Conservation (phyloP, 2,888 invertebrate species). For the Nycteola revayana region DNA sequence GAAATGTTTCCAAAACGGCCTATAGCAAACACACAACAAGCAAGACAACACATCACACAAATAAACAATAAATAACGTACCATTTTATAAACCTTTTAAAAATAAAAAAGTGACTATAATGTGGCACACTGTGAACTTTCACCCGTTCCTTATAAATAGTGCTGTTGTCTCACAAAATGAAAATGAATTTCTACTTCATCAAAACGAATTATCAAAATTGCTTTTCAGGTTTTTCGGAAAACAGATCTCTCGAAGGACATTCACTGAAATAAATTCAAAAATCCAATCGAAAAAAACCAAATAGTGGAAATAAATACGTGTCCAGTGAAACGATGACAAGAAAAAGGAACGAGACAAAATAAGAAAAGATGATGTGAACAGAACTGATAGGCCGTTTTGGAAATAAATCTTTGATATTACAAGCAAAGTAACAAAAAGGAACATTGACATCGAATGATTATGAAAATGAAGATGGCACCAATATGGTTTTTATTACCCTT, state of each 20-base stretch:
- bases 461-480: constrained; percentile 63
- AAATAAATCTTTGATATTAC: constrained; percentile 69
- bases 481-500: constrained; percentile 43
- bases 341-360: constrained; percentile 63
- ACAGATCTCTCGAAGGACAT: constrained; percentile 82
- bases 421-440: constrained; percentile 72
- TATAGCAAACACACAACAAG: constrained; percentile 81
- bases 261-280: constrained; percentile 62
- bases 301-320: constrained; percentile 49
- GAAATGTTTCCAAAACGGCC: constrained; percentile 79
- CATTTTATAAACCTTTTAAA: constrained; percentile 49
- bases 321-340: constrained; percentile 66
- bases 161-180: constrained; percentile 62
- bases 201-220: constrained; percentile 53
- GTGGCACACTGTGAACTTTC: constrained; percentile 62
- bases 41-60: constrained; percentile 74
- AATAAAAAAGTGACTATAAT: constrained; percentile 62
- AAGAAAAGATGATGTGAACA: constrained; percentile 67
- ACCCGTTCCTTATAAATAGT: constrained; percentile 61
- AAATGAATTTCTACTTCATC: constrained; percentile 60
- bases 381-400: constrained; percentile 83
- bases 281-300: constrained; percentile 38
- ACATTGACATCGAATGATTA: constrained; percentile 61
- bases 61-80: constrained; percentile 65
- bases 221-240: constrained; percentile 70